Evolutionary conservation across 2,113 vertebrate genomes (phyloP), one percentile per base, ranked within the genome.

Genomic region (Aegithalos caudatus): DNA sequence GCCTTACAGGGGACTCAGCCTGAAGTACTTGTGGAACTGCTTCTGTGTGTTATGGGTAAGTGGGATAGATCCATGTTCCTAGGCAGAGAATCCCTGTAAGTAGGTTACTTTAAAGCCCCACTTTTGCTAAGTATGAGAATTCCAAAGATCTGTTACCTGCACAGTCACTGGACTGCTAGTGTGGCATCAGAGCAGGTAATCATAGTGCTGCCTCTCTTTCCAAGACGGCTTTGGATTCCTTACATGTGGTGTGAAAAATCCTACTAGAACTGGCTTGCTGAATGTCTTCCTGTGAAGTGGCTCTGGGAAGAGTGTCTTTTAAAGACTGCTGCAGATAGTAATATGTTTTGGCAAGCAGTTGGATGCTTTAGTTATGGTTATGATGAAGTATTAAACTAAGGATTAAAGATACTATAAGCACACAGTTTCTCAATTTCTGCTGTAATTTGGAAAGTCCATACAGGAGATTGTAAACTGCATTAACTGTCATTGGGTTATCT

Each of bases 371-470:
- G 23, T 77, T 66, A 58, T 1, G 15, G 22, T 92, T 93, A 76
- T 62, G 45, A 72, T 42, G 22, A 60, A 74, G 13, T 81, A 61
- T 76, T 94, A 78, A 91, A 81, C 40, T 76, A 86, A 57, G 22
- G 40, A 42, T 86, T 92, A 86, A 80, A 76, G 45, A 50, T 81
- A 50, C 9, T 25, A 5, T 83, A 86, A 94, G 62, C 42, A 38
- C 10, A 10, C 31, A 53, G 7, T 79, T 95, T 73, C 57, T 88
- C 83, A 88, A 24, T 89, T 94, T 92, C 57, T 83, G 11, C 51
- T 86, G 95, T 62, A 86, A 88, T 95, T 89, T 95, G 56, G 15
- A 21, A 86, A 72, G 60, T 72, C 71, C 17, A 37, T 33, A 92
- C 25, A 62, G 35, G 65, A 87, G 66, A 79, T 2, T 77, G 42